Evolutionary conservation across 2,888 invertebrate genomes (phyloP).

Genomic region (Hemistola chrysoprasaria): DNA sequence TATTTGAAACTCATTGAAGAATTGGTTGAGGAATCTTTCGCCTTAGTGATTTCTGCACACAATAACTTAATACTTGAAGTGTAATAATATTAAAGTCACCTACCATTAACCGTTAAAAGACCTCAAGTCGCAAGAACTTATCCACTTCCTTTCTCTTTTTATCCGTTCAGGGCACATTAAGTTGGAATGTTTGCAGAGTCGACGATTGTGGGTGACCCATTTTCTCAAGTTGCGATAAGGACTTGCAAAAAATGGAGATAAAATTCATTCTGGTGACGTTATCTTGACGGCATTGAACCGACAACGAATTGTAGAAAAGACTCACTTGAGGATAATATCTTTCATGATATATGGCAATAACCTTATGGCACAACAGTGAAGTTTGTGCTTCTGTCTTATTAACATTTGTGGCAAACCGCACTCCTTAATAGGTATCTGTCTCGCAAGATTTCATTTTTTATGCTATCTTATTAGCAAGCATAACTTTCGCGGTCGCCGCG

Average conservation of each 20-base stretch:
- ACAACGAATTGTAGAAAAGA: conserved; percentile 10
- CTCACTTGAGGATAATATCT: conserved; percentile 7
- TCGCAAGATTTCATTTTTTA: conserved; percentile 2
- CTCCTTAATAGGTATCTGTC: conserved; percentile 1
- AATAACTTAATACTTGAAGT: too few relatives aligned
- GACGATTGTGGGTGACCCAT: conserved; percentile 12
- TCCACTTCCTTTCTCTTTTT: conserved; percentile 5
- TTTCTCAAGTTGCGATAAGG: conserved; percentile 12
- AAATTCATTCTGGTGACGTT: conserved; percentile 22
- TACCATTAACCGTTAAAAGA: too few relatives aligned
- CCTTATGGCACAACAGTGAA: conserved; percentile 1
- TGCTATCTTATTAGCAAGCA: conserved; percentile 11
- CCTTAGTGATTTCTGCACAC: too few relatives aligned
- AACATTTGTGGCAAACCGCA: conserved; percentile 14
- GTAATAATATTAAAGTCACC: too few relatives aligned
- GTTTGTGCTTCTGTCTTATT: conserved; percentile 6
- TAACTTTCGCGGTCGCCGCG: conserved; percentile 29
- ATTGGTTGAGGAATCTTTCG: too few relatives aligned
- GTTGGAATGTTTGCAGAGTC: conserved; percentile 12
- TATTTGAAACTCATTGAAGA: too few relatives aligned
- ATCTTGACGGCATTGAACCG: conserved; percentile 22
- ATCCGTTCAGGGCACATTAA: conserved; percentile 5
- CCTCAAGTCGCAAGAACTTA: neutral
- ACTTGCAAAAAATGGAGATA: conserved; percentile 20
- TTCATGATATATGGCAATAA: conserved; percentile 4